phyloP scores from a whole-genome alignment of 2,797 vertebrate species.

The Acanthurus tractus region DNA sequence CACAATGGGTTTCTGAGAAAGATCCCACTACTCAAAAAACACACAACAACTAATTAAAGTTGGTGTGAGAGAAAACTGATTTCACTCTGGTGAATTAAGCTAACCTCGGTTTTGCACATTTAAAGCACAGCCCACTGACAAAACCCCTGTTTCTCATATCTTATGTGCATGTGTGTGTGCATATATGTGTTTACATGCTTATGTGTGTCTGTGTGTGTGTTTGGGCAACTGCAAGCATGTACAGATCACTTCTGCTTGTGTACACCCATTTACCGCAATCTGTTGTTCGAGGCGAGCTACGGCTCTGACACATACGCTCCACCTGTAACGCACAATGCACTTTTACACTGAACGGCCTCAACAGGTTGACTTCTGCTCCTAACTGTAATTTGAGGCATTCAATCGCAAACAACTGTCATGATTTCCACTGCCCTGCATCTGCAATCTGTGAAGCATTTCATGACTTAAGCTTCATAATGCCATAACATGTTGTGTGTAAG shows the following conservation, averaged over 20 bases:
- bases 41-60: conserved; percentile 15
- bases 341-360: not conserved
- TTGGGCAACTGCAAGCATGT: conserved; percentile 44
- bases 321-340: not conserved
- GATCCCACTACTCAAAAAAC: not conserved
- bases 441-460: not conserved
- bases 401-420: not conserved
- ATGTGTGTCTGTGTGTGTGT: not conserved
- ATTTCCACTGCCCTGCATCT: conserved; percentile 5
- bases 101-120: conserved; percentile 16
- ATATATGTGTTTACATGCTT: not conserved
- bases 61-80: conserved; percentile 1
- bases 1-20: conserved; percentile 7
- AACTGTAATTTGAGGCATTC: not conserved
- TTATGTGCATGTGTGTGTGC: not conserved
- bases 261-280: conserved; percentile 46
- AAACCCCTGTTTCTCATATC: conserved; percentile 5
- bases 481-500: not conserved
- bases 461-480: not conserved
- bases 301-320: conserved; percentile 14
- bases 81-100: conserved; percentile 26
- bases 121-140: not conserved
- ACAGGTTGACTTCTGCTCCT: not conserved
- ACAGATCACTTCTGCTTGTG: conserved; percentile 42
- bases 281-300: conserved; percentile 50